Evolutionary conservation across 2,113 vertebrate genomes (phyloP).

Genomic region (Columba livia): DNA sequence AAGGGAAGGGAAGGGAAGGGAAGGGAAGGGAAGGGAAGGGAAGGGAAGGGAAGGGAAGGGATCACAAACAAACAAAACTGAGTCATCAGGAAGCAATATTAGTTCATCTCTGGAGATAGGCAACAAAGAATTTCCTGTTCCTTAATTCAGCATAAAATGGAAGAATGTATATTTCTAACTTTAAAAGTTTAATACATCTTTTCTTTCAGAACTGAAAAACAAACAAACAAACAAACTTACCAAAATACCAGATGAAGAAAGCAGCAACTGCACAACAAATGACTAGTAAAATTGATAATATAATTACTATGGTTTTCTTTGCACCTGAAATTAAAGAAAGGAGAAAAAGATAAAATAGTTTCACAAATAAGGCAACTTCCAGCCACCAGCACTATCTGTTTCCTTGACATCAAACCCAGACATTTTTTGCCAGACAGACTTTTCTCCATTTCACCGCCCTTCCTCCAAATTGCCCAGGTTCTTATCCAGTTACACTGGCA

Average conservation of each 20-base stretch:
- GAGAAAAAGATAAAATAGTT: not conserved
- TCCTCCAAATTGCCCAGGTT: not conserved
- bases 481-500: not conserved
- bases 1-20: too few relatives aligned
- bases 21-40: too few relatives aligned
- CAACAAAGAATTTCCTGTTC: not conserved
- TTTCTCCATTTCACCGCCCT: not conserved
- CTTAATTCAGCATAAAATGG: not conserved
- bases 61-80: not conserved
- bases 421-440: not conserved
- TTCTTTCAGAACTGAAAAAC: not conserved
- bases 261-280: constrained; percentile 26
- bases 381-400: not conserved
- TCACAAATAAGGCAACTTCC: not conserved
- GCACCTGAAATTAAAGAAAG: constrained; percentile 39
- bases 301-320: constrained; percentile 34
- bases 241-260: constrained; percentile 74
- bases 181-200: not conserved
- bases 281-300: not conserved
- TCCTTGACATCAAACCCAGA: not conserved
- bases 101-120: not conserved
- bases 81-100: not conserved
- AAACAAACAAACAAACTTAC: constrained; percentile 58
- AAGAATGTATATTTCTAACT: not conserved
- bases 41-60: too few relatives aligned